Evolutionary conservation across 2,888 invertebrate species (phyloP).

Genomic region (Pandemis corylana): DNA sequence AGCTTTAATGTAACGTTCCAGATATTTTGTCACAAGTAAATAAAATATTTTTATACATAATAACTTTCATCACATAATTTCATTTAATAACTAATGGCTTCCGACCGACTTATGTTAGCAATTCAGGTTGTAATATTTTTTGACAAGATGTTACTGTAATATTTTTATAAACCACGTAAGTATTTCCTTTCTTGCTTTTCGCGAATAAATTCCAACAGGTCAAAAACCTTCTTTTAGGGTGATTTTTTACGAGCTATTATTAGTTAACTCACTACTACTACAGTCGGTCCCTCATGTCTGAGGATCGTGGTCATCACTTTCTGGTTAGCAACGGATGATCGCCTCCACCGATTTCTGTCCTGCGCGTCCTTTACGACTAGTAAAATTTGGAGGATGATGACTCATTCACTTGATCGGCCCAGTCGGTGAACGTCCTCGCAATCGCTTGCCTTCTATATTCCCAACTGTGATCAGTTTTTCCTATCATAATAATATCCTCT

Average conservation of each 20-base stretch:
- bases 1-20: conserved; percentile 26
- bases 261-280: no score
- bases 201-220: background rate
- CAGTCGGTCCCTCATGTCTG: no score
- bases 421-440: no score
- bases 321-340: no score
- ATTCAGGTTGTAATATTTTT: background rate
- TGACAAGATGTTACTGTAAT: background rate
- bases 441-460: no score
- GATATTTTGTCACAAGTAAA: conserved; percentile 8
- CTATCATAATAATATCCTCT: no score
- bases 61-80: conserved; percentile 18
- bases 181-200: background rate
- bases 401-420: no score
- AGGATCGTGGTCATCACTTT: no score
- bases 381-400: no score
- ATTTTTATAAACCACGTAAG: conserved; percentile 4
- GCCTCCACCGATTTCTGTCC: no score
- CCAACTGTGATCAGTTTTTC: no score
- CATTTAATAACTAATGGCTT: conserved; percentile 27
- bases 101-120: conserved; percentile 19
- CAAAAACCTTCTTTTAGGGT: background rate
- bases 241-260: background rate
- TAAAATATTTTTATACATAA: conserved; percentile 18
- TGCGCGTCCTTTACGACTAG: no score